Percentiles rank a stretch among this genome's conserved stretches.
phyloP scores from a whole-genome alignment of 2,113 vertebrate species.

The Scartelaos histophorus region DNA sequence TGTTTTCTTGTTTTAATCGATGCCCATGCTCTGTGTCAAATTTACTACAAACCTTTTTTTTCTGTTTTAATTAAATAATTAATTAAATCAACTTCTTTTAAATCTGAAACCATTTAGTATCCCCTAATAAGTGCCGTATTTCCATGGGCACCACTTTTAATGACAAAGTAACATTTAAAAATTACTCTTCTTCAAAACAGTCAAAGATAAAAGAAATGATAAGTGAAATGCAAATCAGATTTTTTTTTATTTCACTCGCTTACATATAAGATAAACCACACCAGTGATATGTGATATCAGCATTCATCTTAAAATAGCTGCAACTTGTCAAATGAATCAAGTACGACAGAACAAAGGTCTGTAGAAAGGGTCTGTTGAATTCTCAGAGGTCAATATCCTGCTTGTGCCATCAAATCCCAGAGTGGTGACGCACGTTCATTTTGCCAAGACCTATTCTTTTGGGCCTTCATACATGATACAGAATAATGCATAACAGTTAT shows the following conservation, averaged over 20 bases:
- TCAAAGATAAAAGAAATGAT: slow-evolving; percentile 9
- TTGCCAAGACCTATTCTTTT: slow-evolving; percentile 44
- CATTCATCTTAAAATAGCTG: slow-evolving; percentile 53
- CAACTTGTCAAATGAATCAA: slow-evolving; percentile 41
- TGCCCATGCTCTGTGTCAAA: too few relatives aligned
- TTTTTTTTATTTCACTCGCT: slow-evolving; percentile 56
- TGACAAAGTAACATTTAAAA: neutral
- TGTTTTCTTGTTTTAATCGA: too few relatives aligned
- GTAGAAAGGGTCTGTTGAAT: slow-evolving; percentile 42
- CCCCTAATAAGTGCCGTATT: too few relatives aligned
- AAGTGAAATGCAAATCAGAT: slow-evolving; percentile 35
- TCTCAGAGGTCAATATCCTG: slow-evolving; percentile 73
- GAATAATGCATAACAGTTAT: slow-evolving; percentile 30
- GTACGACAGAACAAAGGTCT: slow-evolving; percentile 44
- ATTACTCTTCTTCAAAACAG: neutral
- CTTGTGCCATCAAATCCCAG: slow-evolving; percentile 23
- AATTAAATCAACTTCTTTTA: too few relatives aligned
- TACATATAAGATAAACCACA: slow-evolving; percentile 63
- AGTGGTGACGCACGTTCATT: slow-evolving; percentile 52
- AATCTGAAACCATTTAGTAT: too few relatives aligned
- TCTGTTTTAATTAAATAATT: too few relatives aligned
- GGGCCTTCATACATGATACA: slow-evolving; percentile 49
- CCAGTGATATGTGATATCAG: slow-evolving; percentile 46
- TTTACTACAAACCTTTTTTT: too few relatives aligned
- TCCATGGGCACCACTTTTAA: neutral